phyloP scores from a whole-genome alignment of 1,140 invertebrate genomes.

The Formica selysi region DNA sequence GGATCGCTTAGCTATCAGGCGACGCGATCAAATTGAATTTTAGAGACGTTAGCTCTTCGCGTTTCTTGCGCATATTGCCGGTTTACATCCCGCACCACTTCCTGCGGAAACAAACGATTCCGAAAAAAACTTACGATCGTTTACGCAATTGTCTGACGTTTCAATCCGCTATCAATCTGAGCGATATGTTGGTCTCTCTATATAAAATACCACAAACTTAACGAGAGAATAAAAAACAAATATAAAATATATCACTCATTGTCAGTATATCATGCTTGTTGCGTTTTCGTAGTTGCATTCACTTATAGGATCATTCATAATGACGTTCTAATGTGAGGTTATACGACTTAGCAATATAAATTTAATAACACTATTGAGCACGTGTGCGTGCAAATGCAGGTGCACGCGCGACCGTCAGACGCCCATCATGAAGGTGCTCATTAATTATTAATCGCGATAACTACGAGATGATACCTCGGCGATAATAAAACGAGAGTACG shows the following conservation, averaged over 20 bases:
- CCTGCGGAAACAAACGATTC: neutral
- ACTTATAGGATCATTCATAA: neutral
- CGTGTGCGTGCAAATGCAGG: neutral
- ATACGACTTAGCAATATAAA: neutral
- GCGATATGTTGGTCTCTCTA: neutral
- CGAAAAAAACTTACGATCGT: neutral
- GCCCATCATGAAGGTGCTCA: slow-evolving; percentile 25
- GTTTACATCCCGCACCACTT: slow-evolving; percentile 11
- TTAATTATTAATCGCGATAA: slow-evolving; percentile 57
- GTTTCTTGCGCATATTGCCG: slow-evolving; percentile 18
- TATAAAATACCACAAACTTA: neutral
- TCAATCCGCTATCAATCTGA: slow-evolving; percentile 5
- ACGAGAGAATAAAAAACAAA: neutral
- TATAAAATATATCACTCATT: neutral
- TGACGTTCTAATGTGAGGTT: neutral
- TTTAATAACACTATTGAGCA: slow-evolving; percentile 50
- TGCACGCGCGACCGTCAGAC: slow-evolving; percentile 41
- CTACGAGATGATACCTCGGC: neutral
- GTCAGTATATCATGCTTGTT: neutral
- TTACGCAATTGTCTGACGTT: slow-evolving; percentile 7
- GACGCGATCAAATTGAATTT: slow-evolving; percentile 31
- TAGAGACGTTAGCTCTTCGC: slow-evolving; percentile 14
- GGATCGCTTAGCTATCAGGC: slow-evolving; percentile 30
- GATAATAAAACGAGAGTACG: slow-evolving; percentile 40
- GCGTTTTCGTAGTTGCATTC: neutral